phyloP scores from a whole-genome alignment of 2,888 invertebrate species.

The Mycalesis mineus region DNA sequence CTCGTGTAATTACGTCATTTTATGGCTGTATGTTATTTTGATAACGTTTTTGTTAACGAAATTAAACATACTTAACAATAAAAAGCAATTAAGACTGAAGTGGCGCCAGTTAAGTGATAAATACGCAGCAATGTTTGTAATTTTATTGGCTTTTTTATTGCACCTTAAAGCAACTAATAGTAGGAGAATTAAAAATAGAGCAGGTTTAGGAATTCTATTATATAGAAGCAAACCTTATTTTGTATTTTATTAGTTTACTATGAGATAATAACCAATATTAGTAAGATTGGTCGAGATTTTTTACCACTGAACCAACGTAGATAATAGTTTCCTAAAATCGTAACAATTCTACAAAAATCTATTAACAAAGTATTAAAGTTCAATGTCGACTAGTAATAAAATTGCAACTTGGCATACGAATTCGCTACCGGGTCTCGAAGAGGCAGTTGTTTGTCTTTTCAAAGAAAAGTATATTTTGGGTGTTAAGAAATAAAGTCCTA shows the following conservation, averaged over 20 bases:
- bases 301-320: no score
- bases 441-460: not conserved
- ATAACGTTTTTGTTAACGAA: not conserved
- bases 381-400: conserved; percentile 31
- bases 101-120: not conserved
- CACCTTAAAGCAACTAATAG: no score
- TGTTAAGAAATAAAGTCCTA: conserved; percentile 32
- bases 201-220: no score
- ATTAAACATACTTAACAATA: not conserved
- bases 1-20: not conserved
- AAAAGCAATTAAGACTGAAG: not conserved
- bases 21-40: not conserved
- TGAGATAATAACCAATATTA: no score
- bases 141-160: no score
- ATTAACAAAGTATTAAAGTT: conserved; percentile 31
- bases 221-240: no score
- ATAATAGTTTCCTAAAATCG: not conserved
- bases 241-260: no score
- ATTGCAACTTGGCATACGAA: conserved; percentile 11
- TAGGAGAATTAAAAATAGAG: no score
- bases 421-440: conserved; percentile 13
- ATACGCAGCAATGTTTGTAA: no score
- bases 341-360: conserved; percentile 2
- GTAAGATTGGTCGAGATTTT: no score
- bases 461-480: conserved; percentile 22